Conservation (phyloP, 1,140 invertebrate species). For the Uloborus diversus region DNA sequence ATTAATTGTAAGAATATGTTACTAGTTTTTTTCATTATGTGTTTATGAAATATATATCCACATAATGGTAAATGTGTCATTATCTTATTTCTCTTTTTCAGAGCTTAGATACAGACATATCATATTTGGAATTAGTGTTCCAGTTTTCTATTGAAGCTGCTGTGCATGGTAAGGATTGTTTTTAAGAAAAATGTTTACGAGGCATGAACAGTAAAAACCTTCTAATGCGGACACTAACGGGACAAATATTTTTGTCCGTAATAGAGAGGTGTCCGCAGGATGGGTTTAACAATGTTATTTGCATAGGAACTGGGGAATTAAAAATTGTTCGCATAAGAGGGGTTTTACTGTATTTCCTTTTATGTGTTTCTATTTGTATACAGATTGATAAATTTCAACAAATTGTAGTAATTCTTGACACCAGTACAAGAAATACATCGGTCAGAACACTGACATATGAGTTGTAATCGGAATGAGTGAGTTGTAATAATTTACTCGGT, state of each 20-base stretch:
- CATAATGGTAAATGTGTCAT: background rate
- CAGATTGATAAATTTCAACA: background rate
- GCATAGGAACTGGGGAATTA: background rate
- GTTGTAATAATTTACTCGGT: too few relatives aligned
- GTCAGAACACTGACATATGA: too few relatives aligned
- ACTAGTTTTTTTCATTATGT: background rate
- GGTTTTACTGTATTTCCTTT: background rate
- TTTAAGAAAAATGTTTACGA: background rate
- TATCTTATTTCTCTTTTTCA: background rate
- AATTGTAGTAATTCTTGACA: background rate
- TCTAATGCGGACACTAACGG: background rate
- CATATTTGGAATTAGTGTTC: constrained; percentile 26
- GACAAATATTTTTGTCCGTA: background rate
- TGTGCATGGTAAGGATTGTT: constrained; percentile 6
- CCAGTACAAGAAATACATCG: too few relatives aligned
- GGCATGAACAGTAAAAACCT: background rate
- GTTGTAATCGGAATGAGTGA: too few relatives aligned
- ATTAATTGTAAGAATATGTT: constrained; percentile 9
- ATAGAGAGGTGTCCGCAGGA: background rate
- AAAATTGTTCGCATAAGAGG: background rate
- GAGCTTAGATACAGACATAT: constrained; percentile 2
- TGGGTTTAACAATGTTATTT: background rate
- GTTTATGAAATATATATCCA: background rate
- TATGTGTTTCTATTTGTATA: background rate
- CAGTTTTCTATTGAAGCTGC: constrained; percentile 48